Base-by-base conservation (phyloP, 2,113 vertebrate genomes). In the Anseranas semipalmata region DNA sequence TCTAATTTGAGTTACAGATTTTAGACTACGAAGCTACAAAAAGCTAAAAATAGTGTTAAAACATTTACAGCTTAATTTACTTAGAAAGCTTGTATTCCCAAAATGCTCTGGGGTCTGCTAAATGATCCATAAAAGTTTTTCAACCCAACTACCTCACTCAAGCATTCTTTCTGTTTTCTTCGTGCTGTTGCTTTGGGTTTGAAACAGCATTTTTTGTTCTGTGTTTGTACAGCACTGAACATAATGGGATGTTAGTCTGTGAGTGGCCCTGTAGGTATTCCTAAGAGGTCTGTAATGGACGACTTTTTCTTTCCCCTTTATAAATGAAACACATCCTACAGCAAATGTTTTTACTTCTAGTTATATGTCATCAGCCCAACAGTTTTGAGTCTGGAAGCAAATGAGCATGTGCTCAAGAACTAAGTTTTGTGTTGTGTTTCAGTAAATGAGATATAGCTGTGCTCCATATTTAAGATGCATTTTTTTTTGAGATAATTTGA, bases 31-130 rank as follows among this genome's bases (percentile, higher is more conserved):
- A 66, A 53, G 50, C 15, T 86, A 65, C 63, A 87, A 56, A 80
- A 52, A 84, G 30, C 50, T 66, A 27, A 39, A 91, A 87, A 45
- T 48, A 48, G 8, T n/a, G 24, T 66, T 87, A 39, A 95, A 87
- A 71, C 91, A 85, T 81, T 91, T 81, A 87, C 80, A 89, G 39
- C 16, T 66, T 62, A 35, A 70, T 81, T 93, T 93, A 17, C 33
- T 70, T 77, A 16, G 45, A 62, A 87, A 91, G 30, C 27, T 22
- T 35, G 35, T 56, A 66, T 70, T 74, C 65, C 20, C 65, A 56
- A 74, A 39, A 24, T 15, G 2, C 33, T 22, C 41, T 78, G 63
- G 78, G 35, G 60, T 56, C 73, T 65, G 7, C 24, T 59, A 22
- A 20, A 8, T 52, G 55, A 55, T 43, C 43, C 3, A 6, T 63